Evolutionary conservation across 2,888 invertebrate species (phyloP), one percentile per base, ranked within the genome.

Genomic region (Napeogenes inachia): DNA sequence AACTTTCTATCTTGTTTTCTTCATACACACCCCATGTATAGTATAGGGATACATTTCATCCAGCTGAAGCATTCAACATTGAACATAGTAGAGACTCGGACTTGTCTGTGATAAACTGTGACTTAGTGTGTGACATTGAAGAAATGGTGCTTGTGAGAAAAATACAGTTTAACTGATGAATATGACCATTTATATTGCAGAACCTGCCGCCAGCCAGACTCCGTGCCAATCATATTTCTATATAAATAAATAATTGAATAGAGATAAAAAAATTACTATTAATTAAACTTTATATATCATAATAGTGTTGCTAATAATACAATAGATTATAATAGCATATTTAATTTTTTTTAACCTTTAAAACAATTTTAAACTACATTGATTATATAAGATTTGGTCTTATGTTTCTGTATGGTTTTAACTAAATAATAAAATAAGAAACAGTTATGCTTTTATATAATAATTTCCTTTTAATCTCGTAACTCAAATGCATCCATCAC

Each of bases 161-260:
- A 59, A 70, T 67, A 69, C 68, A 68, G 68, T 73, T 21, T 77
- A 78, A 84, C 78, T 89, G 81, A 89, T 79, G 78, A 75, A 64
- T 85, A 68, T 88, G 89, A 89, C 83, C 75, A 87, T 89, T 87
- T 89, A 79, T 79, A 72, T 89, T 89, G 78, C 89, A 89, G 89
- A 88, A 75, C 72, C 78, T 67, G 79, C 75, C 80, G 66, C 83
- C 76, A 68, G 76, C 75, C 75, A 76, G 82, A 76, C 74, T 70
- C 65, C 85, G 85, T 82, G 85, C 83, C 85, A 86, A 84, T 69
- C 68, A 71, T 70, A 67, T 59, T 63, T 62, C 62, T 30, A 50
- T 50, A 50, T 50, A 50, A 30, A 50, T 10, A 30, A 50, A 5
- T 13, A 47, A 13, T 5, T 35, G 4, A 35, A 42, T 42, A 42